Base-by-base conservation (phyloP, 2,888 invertebrate genomes). In the Adelognathus sp. region DNA sequence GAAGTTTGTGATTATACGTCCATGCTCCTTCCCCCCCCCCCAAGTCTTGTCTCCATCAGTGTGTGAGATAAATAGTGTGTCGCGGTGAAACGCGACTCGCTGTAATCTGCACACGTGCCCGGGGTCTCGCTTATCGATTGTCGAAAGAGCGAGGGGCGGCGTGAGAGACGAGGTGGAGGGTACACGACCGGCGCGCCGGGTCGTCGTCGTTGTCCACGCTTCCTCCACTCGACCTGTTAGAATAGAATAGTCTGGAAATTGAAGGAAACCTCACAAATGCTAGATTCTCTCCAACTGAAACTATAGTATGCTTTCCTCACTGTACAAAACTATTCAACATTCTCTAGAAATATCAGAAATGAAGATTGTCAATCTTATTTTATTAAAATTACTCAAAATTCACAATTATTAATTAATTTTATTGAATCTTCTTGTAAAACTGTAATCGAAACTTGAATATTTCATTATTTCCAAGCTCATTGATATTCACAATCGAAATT, bases 171-270 rank as follows among this genome's bases (percentile, higher is more conserved):
- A 41, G 29, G 33, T 11, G 61, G 33, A 64, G 76, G 66, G 46
- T 67, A 33, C 6, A 67, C 66, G 56, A 60, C 54, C 77, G 72
- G 54, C 72, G 70, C 76, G 73, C 61, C 76, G 72, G 66, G n/a
- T 58, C 56, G 67, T 50, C 39, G 36, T 0, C 44, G 63, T 41
- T 73, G 31, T 33, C 63, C 69, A 69, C 69, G 69, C 31, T 60
- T 46, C 36, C 39, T 63, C 31, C 18, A 27, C 63, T n/a, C 56
- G 77, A 77, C 69, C 63, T 69, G 77, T 78, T 64, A 78, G 67
- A 29, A 44, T 58, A 52, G 52, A 50, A 64, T n/a, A 31, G 73
- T 64, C 73, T 58, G 41, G 6, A 72, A 41, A 54, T 21, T 9
- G 52, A 61, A 31, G 41, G 52, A 50, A 70, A 29, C 50, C 50